phyloP scores from a whole-genome alignment of 1,140 invertebrate species.

The Spodoptera frugiperda region DNA sequence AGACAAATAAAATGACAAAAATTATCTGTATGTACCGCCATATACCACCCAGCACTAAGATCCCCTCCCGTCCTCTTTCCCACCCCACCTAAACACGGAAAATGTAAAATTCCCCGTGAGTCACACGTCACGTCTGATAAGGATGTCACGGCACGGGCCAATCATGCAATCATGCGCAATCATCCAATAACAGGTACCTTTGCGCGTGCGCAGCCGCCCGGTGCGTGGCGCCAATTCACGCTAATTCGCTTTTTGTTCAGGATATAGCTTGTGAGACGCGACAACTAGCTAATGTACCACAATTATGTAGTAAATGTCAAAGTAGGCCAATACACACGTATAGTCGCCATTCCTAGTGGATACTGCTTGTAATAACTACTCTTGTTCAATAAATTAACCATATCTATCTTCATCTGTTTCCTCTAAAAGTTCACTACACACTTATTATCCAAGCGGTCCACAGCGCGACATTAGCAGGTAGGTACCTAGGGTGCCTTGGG shows the following conservation, averaged over 20 bases:
- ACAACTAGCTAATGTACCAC: conserved; percentile 12
- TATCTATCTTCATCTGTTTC: too few species aligned
- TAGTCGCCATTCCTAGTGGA: not conserved
- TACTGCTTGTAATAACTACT: not conserved
- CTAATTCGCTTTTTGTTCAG: conserved; percentile 37
- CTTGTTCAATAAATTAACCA: not conserved
- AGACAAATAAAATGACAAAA: too few species aligned
- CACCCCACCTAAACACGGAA: not conserved
- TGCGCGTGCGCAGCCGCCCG: conserved; percentile 11
- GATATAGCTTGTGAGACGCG: conserved; percentile 26
- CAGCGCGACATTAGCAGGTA: too few species aligned
- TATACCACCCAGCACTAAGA: not conserved
- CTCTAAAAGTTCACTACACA: too few species aligned
- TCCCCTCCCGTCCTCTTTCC: not conserved
- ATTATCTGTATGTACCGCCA: too few species aligned
- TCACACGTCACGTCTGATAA: conserved; percentile 40
- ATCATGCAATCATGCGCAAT: conserved; percentile 46
- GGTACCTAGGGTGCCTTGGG: too few species aligned
- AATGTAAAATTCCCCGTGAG: conserved; percentile 41
- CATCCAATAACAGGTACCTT: conserved; percentile 45
- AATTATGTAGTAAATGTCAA: conserved; percentile 27
- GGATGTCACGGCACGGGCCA: conserved; percentile 39
- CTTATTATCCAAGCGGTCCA: too few species aligned
- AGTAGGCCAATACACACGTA: not conserved
- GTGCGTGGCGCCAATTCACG: conserved; percentile 39